Evolutionary conservation across 2,888 invertebrate genomes (phyloP), one percentile per base, ranked within the genome.

Genomic region (Noctuana brunneofusca): DNA sequence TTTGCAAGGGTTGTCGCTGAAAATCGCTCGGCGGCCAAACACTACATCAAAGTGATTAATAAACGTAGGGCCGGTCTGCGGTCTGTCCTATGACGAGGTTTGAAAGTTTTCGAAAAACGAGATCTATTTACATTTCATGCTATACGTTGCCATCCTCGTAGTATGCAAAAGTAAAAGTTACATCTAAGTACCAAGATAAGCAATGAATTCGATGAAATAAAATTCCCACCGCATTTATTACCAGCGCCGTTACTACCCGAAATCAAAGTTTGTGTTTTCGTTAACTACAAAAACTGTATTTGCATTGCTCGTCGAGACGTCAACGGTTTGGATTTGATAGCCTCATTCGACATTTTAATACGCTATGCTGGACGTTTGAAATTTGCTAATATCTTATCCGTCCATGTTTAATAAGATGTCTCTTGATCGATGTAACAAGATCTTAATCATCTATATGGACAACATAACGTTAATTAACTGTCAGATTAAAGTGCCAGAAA

Each of bases 11-110:
- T 73, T 72, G 67, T 71, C 72, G 72, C 71, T 71, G 67, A 73
- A 73, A 73, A 74, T 77, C 76, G 75, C 76, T 78, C 75, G 78
- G 72, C 75, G 74, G 73, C 71, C 69, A 73, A 73, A 66, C 74
- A 79, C 76, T 82, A 80, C 80, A 84, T 83, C 81, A 83, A 81
- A 81, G 76, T 74, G 79, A 80, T 80, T 75, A 80, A 76, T 76
- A 78, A 82, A 82, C 79, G 79, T 82, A 79, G 76, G 76, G 75
- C 76, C 74, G 75, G 71, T 65, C 72, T 71, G 78, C 79, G 81
- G 80, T 82, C 80, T 75, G 76, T 67, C 12, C 12, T 4, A 8
- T 30, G 1, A 30, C 3, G 27, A 30, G 27, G 27, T 8, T 30
- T 30, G 27, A 30, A 8, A n/a, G 9, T 16, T 16, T 41, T 9